Base-by-base conservation (phyloP, 2,113 vertebrate species). In the Alligator mississippiensis region DNA sequence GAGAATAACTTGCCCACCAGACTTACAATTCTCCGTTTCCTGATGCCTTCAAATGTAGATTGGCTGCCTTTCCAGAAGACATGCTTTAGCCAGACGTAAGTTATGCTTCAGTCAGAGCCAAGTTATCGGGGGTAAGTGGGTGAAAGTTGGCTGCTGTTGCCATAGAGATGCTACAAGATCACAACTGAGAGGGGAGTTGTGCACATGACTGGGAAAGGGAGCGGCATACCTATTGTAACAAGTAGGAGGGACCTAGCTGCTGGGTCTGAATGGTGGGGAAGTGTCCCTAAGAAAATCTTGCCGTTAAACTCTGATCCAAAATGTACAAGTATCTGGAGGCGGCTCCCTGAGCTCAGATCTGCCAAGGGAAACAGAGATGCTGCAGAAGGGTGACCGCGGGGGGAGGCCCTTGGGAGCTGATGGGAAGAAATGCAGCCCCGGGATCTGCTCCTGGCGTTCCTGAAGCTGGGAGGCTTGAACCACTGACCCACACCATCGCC, bases 121-220 rank as follows among this genome's bases (percentile, higher is more conserved):
- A 47, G 47, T 47, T 47, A 47, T 47, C 7, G 47, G 47, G 38
- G 47, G 47, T 8, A 47, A 47, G 47, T 47, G 47, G 47, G 47
- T 47, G 47, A 47, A 47, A 47, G 47, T 47, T 47, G 47, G 47
- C 76, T 21, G 93, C 79, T 1, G 94, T 92, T 94, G 85, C 93
- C 82, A 91, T 94, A 90, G 92, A 91, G 90, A 92, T 18, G 80
- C 85, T 89, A 19, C 34, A 85, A 92, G 90, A 95, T 19, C 88
- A 62, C 77, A 55, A 54, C 74, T 74, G 58, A 77, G 47, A 17
- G 13, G 15, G 25, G 74, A 21, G 59, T 17, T 15, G 80, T 63
- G 93, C 47, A 57, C 66, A 0, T 3, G 2, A 4, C 12, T 5
- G 34, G 75, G 8, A 25, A 30, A 4, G 80, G 68, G 75, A 81